Base-by-base conservation (phyloP, 1,140 invertebrate species). In the Ips nitidus region DNA sequence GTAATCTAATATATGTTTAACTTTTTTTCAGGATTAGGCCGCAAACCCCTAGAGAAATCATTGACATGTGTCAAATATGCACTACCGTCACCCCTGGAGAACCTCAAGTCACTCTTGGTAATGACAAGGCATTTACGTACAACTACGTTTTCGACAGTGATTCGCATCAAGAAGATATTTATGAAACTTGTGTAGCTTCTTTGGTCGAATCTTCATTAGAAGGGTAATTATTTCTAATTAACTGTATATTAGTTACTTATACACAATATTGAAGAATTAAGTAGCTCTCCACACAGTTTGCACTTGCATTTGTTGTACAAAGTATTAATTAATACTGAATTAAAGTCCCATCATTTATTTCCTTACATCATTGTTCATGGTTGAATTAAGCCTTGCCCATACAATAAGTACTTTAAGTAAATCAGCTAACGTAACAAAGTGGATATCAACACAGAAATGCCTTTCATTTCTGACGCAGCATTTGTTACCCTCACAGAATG, bases 91-190 rank as follows among this genome's bases (percentile, higher is more conserved):
- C 94, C 6, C 87, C 90, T 1, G 91, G 89, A 1, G 94, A 96
- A 73, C 93, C 95, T 0, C 94, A 98, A 80, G 89, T 99, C 1
- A 91, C 94, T 69, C 84, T 99, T 4, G 97, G 96, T 55, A 90
- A 91, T 22, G 96, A 98, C 81, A 94, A 97, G 78, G 90, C 92
- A 43, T 99, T 99, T 83, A 98, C 98, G 3, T 99, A 97, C 81
- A 96, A 99, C 83, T 91, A 93, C 83, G 95, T 98, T 2, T 97
- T 98, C 79, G 93, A 97, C 79, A 89, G 87, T 3, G 84, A 83
- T 61, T 83, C 86, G 80, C 78, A 84, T 73, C 89, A 94, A 85
- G 79, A 90, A 57, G 83, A 87, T 22, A 84, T 99, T 39, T 99
- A 98, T 79, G 86, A 90, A n/a, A 86, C 85, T 0, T 96, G 94